Evolutionary conservation across 2,888 invertebrate species (phyloP), one percentile per base, ranked within the genome.

Genomic region (Harpagoxenus sublaevis): DNA sequence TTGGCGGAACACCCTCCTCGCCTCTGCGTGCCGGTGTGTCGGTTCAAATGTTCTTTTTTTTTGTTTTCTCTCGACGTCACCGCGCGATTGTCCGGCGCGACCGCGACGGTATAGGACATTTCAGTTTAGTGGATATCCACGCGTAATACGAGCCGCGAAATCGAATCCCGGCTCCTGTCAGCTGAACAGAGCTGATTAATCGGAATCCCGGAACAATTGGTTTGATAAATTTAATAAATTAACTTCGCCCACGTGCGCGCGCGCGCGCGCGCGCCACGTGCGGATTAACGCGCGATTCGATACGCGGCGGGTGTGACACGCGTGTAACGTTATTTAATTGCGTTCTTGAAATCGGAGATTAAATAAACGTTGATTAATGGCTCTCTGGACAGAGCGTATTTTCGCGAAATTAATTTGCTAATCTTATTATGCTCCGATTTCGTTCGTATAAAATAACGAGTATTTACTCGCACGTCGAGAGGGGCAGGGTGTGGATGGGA

Each of bases 351-450:
- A 74, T 74, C 8, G 12, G n/a, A n/a, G 12, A 45, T 74, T 74
- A 23, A 75, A 45, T 35, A n/a, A 48, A 35, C n/a, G 2, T 18
- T 35, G 48, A 62, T 74, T 35, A 62, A 57, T 9, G 35, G n/a
- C 51, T 35, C 10, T 18, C 51, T 18, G 45, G 35, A 39, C 15
- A n/a, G n/a, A 70, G 12, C 6, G 18, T 77, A 42, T 66, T 66
- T 65, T 28, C 23, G 23, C 18, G n/a, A 3, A 53, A 53, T 15
- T 53, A 51, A 53, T 23, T 39, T 12, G 3, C 9, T 18, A 53
- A 53, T 77, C 66, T 66, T 66, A 77, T 75, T 53, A 28, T 53
- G 28, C 65, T 9, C 0, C 31, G 31, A 48, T 75, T 63, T 48
- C 23, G 51, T 4, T 12, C 3, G 10, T 4, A 65, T 77, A 23